Conservation (phyloP, 1,140 invertebrate genomes). For the Brachionus manjavacas region DNA sequence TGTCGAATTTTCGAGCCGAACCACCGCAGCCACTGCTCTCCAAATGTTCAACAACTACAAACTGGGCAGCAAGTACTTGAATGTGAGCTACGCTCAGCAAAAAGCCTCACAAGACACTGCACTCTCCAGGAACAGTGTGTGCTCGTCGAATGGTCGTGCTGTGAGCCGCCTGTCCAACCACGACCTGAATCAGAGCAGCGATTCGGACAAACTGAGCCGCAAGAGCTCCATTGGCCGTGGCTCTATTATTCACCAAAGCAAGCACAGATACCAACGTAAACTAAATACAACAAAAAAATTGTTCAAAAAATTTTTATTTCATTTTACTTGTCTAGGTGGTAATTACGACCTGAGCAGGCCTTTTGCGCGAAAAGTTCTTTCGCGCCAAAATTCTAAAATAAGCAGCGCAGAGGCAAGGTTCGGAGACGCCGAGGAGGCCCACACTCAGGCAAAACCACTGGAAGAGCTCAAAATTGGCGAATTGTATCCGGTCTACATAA, state of each 20-base stretch:
- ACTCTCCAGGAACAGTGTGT: background rate
- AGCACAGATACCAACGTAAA: background rate
- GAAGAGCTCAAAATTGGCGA: background rate
- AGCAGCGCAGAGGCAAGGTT: background rate
- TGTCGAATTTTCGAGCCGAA: background rate
- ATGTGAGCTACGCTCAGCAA: background rate
- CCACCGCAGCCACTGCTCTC: background rate
- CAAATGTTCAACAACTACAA: constrained; percentile 35
- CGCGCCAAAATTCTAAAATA: background rate
- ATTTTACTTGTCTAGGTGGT: background rate
- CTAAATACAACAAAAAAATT: too few species aligned
- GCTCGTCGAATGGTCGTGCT: background rate
- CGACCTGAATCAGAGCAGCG: background rate
- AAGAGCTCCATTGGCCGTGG: background rate
- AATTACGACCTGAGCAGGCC: background rate
- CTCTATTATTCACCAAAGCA: background rate
- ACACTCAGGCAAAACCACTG: background rate
- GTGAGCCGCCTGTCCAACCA: background rate
- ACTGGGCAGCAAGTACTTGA: background rate
- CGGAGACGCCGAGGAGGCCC: background rate
- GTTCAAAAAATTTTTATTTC: background rate
- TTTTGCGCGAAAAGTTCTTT: background rate
- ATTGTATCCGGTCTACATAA: background rate
- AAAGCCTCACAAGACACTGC: background rate
- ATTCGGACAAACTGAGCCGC: background rate